phyloP scores from a whole-genome alignment of 2,113 vertebrate genomes.

The Anguilla rostrata region DNA sequence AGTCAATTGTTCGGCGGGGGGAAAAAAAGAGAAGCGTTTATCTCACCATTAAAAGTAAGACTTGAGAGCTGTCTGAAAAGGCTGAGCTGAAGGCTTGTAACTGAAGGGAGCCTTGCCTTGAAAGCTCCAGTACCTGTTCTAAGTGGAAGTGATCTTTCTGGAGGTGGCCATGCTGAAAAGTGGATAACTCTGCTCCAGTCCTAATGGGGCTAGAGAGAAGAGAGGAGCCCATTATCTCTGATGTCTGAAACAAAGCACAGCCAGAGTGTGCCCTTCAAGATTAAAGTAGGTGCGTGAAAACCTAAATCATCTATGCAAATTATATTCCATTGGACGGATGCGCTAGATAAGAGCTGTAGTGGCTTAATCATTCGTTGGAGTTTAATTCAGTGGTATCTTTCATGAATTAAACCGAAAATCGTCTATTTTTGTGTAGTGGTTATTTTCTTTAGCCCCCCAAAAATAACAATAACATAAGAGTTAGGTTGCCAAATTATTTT shows the following conservation, averaged over 20 bases:
- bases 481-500: neutral
- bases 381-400: neutral
- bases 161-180: conserved; percentile 2
- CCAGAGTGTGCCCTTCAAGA: neutral
- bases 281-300: conserved; percentile 2
- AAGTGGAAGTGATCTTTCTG: neutral
- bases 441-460: neutral
- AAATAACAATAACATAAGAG: neutral
- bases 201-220: neutral
- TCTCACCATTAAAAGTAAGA: neutral
- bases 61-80: neutral
- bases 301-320: conserved; percentile 6
- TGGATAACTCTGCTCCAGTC: neutral
- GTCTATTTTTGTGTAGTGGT: neutral
- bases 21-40: neutral
- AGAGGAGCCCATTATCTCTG: neutral
- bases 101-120: neutral
- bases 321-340: neutral
- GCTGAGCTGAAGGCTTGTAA: neutral
- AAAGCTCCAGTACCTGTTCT: neutral
- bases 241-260: neutral
- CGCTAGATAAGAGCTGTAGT: neutral
- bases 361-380: neutral
- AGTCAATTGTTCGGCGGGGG: neutral
- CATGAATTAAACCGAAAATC: neutral